Conservation (phyloP, 2,797 vertebrate species). For the Cynopterus sphinx region DNA sequence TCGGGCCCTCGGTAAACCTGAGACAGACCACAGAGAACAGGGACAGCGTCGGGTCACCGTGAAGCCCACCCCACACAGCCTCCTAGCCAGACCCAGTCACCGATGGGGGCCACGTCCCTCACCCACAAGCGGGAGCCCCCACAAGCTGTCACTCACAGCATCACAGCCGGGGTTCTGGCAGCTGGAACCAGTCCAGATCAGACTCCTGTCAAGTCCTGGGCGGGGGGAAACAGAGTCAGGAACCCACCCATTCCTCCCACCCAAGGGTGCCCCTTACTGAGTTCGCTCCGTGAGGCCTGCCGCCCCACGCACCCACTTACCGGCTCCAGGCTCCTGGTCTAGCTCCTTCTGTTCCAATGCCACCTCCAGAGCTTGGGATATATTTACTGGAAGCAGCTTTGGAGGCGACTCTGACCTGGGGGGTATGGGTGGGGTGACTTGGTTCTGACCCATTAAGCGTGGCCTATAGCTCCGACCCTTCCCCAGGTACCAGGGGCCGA, state of each 20-base stretch:
- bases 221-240: constrained; percentile 58
- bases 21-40: neutral
- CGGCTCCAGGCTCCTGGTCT: constrained; percentile 80
- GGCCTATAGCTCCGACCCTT: no score
- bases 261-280: neutral
- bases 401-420: constrained; percentile 70
- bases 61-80: neutral
- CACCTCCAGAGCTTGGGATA: constrained; percentile 90
- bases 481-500: no score
- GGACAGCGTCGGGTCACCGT: constrained; percentile 18
- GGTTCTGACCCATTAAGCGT: constrained; percentile 11
- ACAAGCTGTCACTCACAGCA: constrained; percentile 85
- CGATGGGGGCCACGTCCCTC: neutral
- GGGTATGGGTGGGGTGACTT: constrained; percentile 13
- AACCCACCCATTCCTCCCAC: neutral
- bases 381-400: constrained; percentile 88
- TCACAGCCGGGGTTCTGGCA: constrained; percentile 96
- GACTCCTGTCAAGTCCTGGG: constrained; percentile 80
- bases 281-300: neutral
- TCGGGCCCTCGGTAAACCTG: constrained; percentile 90
- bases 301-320: constrained; percentile 60
- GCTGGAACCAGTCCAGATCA: constrained; percentile 83
- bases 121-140: neutral
- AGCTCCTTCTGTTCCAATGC: constrained; percentile 89
- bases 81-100: neutral